phyloP scores from a whole-genome alignment of 2,797 vertebrate species.

The Hipposideros larvatus region DNA sequence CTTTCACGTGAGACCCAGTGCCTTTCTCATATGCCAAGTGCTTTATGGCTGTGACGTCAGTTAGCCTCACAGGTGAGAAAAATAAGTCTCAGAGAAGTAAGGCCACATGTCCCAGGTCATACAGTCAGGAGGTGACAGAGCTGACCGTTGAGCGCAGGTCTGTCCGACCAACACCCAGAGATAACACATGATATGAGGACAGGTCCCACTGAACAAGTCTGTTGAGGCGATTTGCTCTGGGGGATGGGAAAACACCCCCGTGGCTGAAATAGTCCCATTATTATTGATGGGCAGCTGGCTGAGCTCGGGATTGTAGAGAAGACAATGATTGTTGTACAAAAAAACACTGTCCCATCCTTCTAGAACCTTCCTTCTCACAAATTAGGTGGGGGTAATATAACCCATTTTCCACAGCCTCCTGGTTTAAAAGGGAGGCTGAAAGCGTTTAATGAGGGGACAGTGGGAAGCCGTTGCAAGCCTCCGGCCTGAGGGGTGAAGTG shows the following conservation, averaged over 20 bases:
- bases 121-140: background rate
- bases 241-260: background rate
- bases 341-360: background rate
- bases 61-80: background rate
- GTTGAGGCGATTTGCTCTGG: background rate
- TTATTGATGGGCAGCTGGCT: background rate
- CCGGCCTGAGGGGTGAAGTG: background rate
- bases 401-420: background rate
- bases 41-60: background rate
- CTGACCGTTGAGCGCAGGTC: background rate
- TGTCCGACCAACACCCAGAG: background rate
- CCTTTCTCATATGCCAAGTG: background rate
- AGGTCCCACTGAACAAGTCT: background rate
- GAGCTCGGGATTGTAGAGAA: background rate
- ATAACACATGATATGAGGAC: background rate
- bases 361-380: background rate
- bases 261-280: background rate
- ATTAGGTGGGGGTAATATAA: background rate
- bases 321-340: background rate
- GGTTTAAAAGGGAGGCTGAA: background rate
- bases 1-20: background rate
- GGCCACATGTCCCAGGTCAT: background rate
- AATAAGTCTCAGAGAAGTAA: background rate
- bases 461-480: background rate
- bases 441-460: background rate